A percentile compares a stretch with the other conserved stretches of the same genome.
phyloP scores from a whole-genome alignment of 2,888 invertebrate species.

The Drosophila subsilvestris region DNA sequence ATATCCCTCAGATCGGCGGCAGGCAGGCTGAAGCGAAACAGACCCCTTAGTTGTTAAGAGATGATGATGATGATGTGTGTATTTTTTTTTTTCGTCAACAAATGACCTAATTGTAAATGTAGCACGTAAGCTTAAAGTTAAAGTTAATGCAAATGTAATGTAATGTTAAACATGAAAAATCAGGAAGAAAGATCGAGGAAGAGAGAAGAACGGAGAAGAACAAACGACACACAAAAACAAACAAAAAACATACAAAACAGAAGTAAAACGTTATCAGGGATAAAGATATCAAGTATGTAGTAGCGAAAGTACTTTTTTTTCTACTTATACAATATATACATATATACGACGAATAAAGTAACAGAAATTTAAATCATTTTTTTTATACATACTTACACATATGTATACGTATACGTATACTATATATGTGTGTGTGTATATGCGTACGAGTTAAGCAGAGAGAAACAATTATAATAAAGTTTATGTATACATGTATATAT shows the following conservation, averaged over 20 bases:
- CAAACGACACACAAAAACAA: conserved; percentile 28
- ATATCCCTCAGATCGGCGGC: conserved; percentile 54
- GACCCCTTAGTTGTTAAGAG: conserved; percentile 15
- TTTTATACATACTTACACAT: conserved; percentile 52
- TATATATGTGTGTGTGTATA: conserved; percentile 13
- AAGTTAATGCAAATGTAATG: conserved; percentile 37
- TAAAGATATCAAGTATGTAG: conserved; percentile 75
- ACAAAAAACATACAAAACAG: conserved; percentile 51
- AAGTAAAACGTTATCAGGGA: conserved; percentile 78
- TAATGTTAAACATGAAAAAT: conserved; percentile 50
- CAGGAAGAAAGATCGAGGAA: conserved; percentile 5
- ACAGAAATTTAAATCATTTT: conserved; percentile 45
- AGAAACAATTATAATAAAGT: conserved; percentile 34
- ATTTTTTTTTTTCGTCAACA: conserved; percentile 23
- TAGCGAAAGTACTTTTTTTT: conserved; percentile 60
- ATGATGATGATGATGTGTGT: conserved; percentile 15
- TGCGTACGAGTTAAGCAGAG: conserved; percentile 11
- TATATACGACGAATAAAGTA: conserved; percentile 61
- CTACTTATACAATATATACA: conserved; percentile 45
- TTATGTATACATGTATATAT: conserved; percentile 39
- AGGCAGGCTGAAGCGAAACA: conserved; percentile 16
- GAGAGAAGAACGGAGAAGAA: conserved; percentile 1
- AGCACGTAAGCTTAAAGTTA: conserved; percentile 31
- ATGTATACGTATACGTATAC: conserved; percentile 7
- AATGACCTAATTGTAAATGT: conserved; percentile 30